Conservation (phyloP, 2,113 vertebrate species). For the Nerophis ophidion region DNA sequence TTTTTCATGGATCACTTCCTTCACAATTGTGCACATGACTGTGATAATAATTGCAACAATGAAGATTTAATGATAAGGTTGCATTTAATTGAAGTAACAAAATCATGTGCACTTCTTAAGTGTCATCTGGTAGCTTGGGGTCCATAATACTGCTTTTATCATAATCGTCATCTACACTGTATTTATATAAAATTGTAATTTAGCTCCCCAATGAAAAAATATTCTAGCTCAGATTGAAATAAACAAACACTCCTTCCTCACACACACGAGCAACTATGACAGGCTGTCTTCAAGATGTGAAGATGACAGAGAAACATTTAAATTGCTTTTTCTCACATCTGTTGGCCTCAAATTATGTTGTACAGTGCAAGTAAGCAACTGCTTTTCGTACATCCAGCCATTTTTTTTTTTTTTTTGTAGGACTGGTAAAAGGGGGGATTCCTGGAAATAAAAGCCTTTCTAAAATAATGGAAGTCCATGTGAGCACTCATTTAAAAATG, state of each 20-base stretch:
- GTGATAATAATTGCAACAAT: neutral
- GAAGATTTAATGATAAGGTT: neutral
- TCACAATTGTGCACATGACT: slow-evolving; percentile 11
- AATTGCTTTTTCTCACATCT: slow-evolving; percentile 1
- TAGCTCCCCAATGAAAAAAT: too few relatives aligned
- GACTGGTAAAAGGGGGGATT: neutral
- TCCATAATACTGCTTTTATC: neutral
- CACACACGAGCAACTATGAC: neutral
- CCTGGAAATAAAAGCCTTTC: neutral
- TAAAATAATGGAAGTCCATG: neutral
- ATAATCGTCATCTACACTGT: neutral
- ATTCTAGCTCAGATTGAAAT: too few relatives aligned
- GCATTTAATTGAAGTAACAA: neutral
- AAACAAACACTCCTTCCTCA: neutral
- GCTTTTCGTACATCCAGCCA: too few relatives aligned
- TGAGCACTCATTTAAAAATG: slow-evolving; percentile 6
- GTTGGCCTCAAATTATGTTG: slow-evolving; percentile 14
- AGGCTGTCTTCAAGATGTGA: neutral
- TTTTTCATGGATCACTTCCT: slow-evolving; percentile 9
- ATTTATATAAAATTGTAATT: neutral
- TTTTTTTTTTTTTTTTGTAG: too few relatives aligned
- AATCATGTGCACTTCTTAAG: neutral
- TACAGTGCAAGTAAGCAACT: neutral
- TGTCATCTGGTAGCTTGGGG: neutral
- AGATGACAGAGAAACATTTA: neutral